Base-by-base conservation (phyloP, 2,113 vertebrate species). In the Genyomyrus donnyi region DNA sequence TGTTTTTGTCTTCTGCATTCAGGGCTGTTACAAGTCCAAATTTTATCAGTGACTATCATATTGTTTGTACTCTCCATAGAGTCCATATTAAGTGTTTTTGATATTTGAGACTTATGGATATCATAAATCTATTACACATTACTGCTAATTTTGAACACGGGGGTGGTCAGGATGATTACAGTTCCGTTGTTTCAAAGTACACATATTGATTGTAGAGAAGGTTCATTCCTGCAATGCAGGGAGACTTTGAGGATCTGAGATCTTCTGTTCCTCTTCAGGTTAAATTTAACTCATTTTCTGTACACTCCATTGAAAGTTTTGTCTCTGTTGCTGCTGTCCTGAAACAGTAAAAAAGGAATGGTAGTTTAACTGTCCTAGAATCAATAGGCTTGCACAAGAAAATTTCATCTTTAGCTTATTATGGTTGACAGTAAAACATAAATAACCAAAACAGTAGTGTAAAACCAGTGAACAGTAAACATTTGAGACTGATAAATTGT, bases 231-330 rank as follows among this genome's bases (percentile, higher is more conserved):
- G n/a, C 21, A 24, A 46, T 62, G 87, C 62, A 88, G 17, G 11
- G 19, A 66, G 17, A 39, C 45, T 1, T 45, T 66, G 24, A 52
- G 21, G 19, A 21, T 17, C 56, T 49, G 6, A 70, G 24, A 88
- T 62, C 19, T 35, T 52, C 19, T 46, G 27, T 35, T 17, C 19
- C 19, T 45, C 58, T 5, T 74, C 42, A 7, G 13, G 88, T 42
- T 46, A 49, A 27, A 15, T 45, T 62, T 52, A 90, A 95, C 94
- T 97, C 96, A 5, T 95, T 96, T 0, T 96, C 96, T 92, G 95
- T 96, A 94, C 96, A 96, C 92, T 97, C 96, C 94, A 96, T 95
- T 93, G 97, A 94, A 80, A 97, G 95, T 93, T 97, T 96, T 70
- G 95, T 96, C 93, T 97, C 96, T 91, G 91, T 95, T 91, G 93